Percentiles rank a stretch among this genome's conserved stretches.
These are phyloP conservation scores for Parnassius mnemosyne DNA, from an alignment of 2,888 invertebrate species.

Conservation along the genomic window DNA sequence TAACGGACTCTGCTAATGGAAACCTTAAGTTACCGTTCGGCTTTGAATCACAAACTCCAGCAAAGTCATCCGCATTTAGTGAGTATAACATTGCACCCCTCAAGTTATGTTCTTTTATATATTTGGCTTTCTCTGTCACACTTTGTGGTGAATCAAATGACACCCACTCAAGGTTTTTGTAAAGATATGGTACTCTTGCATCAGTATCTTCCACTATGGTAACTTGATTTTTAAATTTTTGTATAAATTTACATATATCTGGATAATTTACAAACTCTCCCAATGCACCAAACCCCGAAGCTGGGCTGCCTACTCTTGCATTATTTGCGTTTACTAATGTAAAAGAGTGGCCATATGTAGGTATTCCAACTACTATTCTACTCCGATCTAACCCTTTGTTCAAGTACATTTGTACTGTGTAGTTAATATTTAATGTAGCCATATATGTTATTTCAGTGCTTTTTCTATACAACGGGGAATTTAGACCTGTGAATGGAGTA, in stretches of 20 bases:
- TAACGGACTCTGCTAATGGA: constrained; percentile 46
- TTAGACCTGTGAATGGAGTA: constrained; percentile 91
- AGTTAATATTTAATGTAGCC: constrained; percentile 89
- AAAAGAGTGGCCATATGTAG: constrained; percentile 92
- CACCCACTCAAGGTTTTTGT: constrained; percentile 87
- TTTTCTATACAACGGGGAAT: constrained; percentile 87
- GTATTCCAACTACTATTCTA: constrained; percentile 92
- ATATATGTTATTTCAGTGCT: constrained; percentile 82
- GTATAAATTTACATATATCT: constrained; percentile 84
- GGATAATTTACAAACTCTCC: constrained; percentile 89
- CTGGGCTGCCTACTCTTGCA: constrained; percentile 85
- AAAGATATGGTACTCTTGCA: constrained; percentile 89
- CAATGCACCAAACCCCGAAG: constrained; percentile 83
- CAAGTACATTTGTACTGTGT: constrained; percentile 89
- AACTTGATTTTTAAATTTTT: constrained; percentile 66
- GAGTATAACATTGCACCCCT: constrained; percentile 93
- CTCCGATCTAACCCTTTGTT: constrained; percentile 86
- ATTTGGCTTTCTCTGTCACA: constrained; percentile 85
- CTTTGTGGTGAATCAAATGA: constrained; percentile 89
- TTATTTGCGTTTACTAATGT: constrained; percentile 84
- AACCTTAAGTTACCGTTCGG: constrained; percentile 33
- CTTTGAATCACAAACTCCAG: constrained; percentile 72
- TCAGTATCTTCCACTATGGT: constrained; percentile 82
- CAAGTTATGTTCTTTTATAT: constrained; percentile 81
- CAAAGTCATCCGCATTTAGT: constrained; percentile 89